Evolutionary conservation across 2,113 vertebrate species (phyloP), one percentile per base, ranked within the genome.

Genomic region (Ptilonorhynchus violaceus): DNA sequence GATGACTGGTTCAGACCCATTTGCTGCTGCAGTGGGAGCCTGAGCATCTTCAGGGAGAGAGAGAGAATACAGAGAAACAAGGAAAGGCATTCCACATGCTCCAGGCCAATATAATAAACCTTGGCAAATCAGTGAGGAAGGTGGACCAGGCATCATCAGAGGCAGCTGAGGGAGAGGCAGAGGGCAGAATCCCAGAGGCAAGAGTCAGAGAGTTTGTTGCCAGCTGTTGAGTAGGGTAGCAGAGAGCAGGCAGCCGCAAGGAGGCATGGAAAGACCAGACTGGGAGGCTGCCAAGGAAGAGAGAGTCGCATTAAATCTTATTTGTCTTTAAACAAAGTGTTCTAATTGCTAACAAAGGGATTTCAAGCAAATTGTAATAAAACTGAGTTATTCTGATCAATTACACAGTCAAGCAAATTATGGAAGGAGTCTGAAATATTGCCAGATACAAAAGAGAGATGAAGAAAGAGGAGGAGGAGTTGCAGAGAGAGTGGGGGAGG

Each of bases 321-420:
- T 97, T 97, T 97, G 95, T 96, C 97, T 97, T 97, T 97, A 97
- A 97, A 97, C 97, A 97, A 97, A 97, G 97, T 97, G 96, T 97
- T 95, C 97, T 97, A 97, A 97, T 97, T 97, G 97, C 97, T 97
- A 97, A 95, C 97, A 97, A 97, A 97, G 96, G 96, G 86, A 97
- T 97, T 97, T 96, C 97, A 95, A 96, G 96, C 95, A 96, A 97
- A 96, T 94, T 97, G 96, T 96, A 96, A 92, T 96, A 97, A 96
- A 96, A 95, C 96, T 96, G 91, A 93, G 89, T 97, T 97, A 97
- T 97, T 97, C 95, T 97, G 96, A 97, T 97, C 96, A 96, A 97
- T 97, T 96, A 95, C 93, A 87, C 95, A 96, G 97, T 94, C 96
- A 95, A 97, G 95, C 88, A 96, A 95, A 96, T 97, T 96, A 94